phyloP scores from a whole-genome alignment of 2,888 invertebrate species.

The Falcaria lacertinaria region DNA sequence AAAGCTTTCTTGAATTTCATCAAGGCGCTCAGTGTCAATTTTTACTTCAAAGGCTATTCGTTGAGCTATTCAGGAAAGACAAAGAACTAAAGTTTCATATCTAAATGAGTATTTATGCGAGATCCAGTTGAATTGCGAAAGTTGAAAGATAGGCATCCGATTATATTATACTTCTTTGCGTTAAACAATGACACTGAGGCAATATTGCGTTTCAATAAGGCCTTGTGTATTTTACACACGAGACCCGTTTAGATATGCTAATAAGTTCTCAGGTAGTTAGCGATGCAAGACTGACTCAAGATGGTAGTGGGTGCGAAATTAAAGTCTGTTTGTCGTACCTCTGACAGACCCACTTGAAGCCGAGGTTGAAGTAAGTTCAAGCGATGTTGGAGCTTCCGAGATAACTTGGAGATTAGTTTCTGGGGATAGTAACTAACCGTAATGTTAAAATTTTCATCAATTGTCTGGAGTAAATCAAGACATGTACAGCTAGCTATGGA shows the following conservation, averaged over 20 bases:
- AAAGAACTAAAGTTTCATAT: not conserved
- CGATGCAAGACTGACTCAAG: conserved; percentile 28
- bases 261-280: conserved; percentile 41
- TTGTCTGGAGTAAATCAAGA: conserved; percentile 22
- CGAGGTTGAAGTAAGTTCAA: conserved; percentile 36
- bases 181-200: conserved; percentile 9
- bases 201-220: conserved; percentile 21
- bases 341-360: conserved; percentile 35
- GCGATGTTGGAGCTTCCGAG: conserved; percentile 29
- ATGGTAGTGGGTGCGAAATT: conserved; percentile 43
- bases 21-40: not conserved
- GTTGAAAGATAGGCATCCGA: not conserved
- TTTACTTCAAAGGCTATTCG: conserved; percentile 7
- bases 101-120: not conserved
- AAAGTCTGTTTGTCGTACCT: conserved; percentile 36
- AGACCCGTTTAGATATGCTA: conserved; percentile 28
- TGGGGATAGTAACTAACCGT: conserved; percentile 37
- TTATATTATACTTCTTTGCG: not conserved
- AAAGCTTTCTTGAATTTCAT: conserved; percentile 2
- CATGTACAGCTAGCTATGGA: not conserved
- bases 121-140: not conserved
- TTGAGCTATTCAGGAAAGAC: not conserved
- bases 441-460: conserved; percentile 26
- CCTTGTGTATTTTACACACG: conserved; percentile 6
- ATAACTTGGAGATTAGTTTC: conserved; percentile 53